Evolutionary conservation across 2,888 invertebrate genomes (phyloP), one percentile per base, ranked within the genome.

Genomic region (Deilephila elpenor): DNA sequence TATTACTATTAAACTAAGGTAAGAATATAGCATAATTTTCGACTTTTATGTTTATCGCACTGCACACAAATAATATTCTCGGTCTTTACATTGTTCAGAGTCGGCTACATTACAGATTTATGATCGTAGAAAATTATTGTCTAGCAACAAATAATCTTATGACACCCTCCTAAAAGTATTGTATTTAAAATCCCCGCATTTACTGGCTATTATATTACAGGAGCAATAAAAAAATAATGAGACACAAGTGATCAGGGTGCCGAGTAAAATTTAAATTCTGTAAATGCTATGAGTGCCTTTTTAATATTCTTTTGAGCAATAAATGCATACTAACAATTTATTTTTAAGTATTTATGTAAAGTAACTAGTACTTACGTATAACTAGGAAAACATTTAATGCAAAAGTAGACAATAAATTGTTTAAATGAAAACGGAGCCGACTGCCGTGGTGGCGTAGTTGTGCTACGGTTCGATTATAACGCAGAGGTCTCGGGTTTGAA

Each of bases 121-220:
- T 64, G 20, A 64, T 64, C n/a, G 64, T 11, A 37, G 20, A 34
- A 64, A 37, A 37, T 64, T 64, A 37, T 64, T 44, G 20, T 44
- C 64, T 44, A 37, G 64, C 64, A 64, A 64, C 64, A 37, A 62
- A 64, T 64, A 64, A 44, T 37, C 37, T 64, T 64, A 64, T 64
- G n/a, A 64, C 64, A 11, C 37, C 37, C 20, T 64, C 44, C 20
- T 37, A 71, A 71, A 44, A 71, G 37, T 37, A 34, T 59, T 34
- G 37, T 37, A 59, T 20, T 44, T 25, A 25, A 59, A 34, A 60
- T 59, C 25, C 56, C 56, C 32, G 59, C n/a, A n/a, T 64, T 53
- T 71, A 53, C 70, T 34, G 59, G 59, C 59, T 71, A 59, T 59
- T 71, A 64, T 14, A 44, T 64, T 64, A 64, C 64, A 44, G 37